Conservation (phyloP, 2,113 vertebrate genomes). For the Spilogale gracilis region DNA sequence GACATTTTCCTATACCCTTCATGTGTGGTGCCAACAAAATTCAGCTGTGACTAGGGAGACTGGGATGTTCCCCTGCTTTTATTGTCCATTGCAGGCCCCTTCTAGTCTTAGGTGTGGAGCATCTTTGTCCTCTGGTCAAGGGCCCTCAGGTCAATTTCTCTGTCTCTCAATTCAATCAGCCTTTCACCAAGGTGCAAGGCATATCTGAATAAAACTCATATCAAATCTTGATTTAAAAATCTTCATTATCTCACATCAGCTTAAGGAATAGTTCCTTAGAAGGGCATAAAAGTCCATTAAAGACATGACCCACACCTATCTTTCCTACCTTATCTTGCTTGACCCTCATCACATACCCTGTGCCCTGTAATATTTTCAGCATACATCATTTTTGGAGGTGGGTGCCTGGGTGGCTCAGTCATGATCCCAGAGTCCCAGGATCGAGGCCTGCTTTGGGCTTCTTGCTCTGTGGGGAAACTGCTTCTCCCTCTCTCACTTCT, state of each 20-base stretch:
- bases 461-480: no score
- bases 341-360: fast-evolving
- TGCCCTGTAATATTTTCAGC: no score
- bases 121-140: no score
- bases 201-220: background rate
- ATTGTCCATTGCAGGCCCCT: background rate
- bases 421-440: no score
- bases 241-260: background rate
- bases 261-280: background rate
- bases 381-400: no score
- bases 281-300: background rate
- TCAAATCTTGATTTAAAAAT: background rate
- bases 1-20: background rate
- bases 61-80: background rate
- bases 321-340: background rate
- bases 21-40: background rate
- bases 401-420: no score
- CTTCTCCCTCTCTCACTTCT: no score
- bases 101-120: background rate
- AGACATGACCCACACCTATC: fast-evolving
- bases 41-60: background rate
- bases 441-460: no score
- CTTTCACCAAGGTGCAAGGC: background rate
- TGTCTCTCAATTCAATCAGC: background rate
- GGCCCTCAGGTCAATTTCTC: background rate